Evolutionary conservation across 2,113 vertebrate genomes (phyloP).

Genomic region (Epinephelus lanceolatus): DNA sequence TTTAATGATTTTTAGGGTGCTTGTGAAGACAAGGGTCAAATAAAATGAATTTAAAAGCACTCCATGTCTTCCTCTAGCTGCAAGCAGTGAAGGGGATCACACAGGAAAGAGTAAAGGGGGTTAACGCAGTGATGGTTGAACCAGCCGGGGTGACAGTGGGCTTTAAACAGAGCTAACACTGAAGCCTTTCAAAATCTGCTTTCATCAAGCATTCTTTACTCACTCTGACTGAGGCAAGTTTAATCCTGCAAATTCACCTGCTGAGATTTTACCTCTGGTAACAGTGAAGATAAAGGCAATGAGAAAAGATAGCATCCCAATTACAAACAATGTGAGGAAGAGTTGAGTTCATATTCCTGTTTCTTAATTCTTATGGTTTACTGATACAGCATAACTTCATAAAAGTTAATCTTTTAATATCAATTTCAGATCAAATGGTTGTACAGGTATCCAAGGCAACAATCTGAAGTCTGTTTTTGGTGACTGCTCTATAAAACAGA

Average conservation of each 20-base stretch:
- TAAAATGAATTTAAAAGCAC: background rate
- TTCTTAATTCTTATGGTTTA: slow-evolving; percentile 27
- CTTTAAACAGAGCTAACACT: slow-evolving; percentile 26
- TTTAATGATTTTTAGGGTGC: background rate
- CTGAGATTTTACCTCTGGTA: slow-evolving; percentile 54
- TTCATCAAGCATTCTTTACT: slow-evolving; percentile 41
- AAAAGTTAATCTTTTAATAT: slow-evolving; percentile 12
- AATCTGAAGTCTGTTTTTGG: background rate
- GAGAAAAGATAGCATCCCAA: slow-evolving; percentile 14
- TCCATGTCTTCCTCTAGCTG: background rate
- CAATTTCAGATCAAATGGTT: background rate
- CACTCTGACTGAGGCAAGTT: slow-evolving; percentile 29
- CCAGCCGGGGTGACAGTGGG: background rate
- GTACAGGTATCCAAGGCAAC: background rate
- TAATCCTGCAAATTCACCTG: slow-evolving; percentile 65
- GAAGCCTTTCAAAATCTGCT: slow-evolving; percentile 39
- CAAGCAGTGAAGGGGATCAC: slow-evolving; percentile 6
- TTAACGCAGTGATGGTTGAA: slow-evolving; percentile 24
- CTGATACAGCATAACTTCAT: slow-evolving; percentile 28
- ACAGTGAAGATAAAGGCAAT: slow-evolving; percentile 28
- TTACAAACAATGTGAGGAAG: slow-evolving; percentile 17
- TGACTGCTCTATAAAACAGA: background rate
- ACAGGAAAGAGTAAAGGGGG: background rate
- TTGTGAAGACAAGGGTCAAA: background rate
- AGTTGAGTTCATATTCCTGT: slow-evolving; percentile 21